A percentile compares a stretch with the other conserved stretches of the same genome.
Conservation (phyloP, 2,113 vertebrate genomes). For the Sporophila hypoxantha region DNA sequence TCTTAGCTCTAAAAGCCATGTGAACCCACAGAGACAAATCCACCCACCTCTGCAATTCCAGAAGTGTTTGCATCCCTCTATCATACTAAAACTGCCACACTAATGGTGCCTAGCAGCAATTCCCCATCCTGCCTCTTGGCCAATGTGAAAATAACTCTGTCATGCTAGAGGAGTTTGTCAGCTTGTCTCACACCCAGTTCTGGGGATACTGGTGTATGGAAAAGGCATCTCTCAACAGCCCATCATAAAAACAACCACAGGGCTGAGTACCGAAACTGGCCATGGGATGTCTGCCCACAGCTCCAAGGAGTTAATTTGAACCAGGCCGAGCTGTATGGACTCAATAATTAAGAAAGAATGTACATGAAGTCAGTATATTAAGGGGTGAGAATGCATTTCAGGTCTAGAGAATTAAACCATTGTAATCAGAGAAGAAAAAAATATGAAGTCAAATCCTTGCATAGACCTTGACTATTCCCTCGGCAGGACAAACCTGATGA, state of each 20-base stretch:
- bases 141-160: neutral
- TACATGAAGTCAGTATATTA: constrained; percentile 29
- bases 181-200: neutral
- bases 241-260: neutral
- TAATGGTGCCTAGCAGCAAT: constrained; percentile 10
- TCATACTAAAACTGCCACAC: neutral
- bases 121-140: neutral
- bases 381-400: constrained; percentile 37
- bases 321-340: neutral
- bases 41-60: neutral
- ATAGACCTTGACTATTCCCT: constrained; percentile 50
- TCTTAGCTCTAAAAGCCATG: neutral
- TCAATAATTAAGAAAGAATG: constrained; percentile 50
- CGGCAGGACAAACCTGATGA: constrained; percentile 48
- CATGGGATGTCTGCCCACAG: neutral
- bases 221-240: constrained; percentile 8
- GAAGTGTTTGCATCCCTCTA: neutral
- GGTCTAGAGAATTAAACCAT: constrained; percentile 32
- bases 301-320: constrained; percentile 19
- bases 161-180: constrained; percentile 10
- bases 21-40: neutral
- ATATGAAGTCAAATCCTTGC: constrained; percentile 28
- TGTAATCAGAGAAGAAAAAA: constrained; percentile 16
- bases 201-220: neutral
- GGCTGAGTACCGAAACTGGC: neutral